These are phyloP conservation scores for Bryconaethiops microstoma DNA, from an alignment of 2,797 vertebrate genomes.

Conservation along the genomic window DNA sequence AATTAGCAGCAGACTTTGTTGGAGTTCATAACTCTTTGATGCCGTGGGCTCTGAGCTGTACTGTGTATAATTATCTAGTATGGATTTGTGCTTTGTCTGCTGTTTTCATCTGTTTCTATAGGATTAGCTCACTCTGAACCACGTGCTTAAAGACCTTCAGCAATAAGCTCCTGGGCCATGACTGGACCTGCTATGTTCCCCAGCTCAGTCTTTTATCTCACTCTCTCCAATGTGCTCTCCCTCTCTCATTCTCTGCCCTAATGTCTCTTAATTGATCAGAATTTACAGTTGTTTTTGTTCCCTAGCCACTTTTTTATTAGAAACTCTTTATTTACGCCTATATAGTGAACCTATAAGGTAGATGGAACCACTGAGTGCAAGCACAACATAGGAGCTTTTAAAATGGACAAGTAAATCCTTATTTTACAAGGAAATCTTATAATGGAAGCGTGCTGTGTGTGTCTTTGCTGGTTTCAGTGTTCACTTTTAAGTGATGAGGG, in stretches of 20 bases:
- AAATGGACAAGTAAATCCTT: too few species aligned
- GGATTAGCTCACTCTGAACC: not conserved
- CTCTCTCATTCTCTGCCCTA: not conserved
- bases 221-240: not conserved
- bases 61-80: constrained; percentile 28
- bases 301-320: not conserved
- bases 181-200: not conserved
- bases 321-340: not conserved
- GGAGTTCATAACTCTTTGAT: constrained; percentile 9
- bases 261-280: not conserved
- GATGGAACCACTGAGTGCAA: too few species aligned
- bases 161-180: not conserved
- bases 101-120: constrained; percentile 15
- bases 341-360: too few species aligned
- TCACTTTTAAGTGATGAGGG: too few species aligned
- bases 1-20: not conserved
- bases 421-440: too few species aligned
- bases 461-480: too few species aligned
- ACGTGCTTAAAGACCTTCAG: not conserved
- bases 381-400: too few species aligned
- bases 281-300: not conserved
- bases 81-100: constrained; percentile 31
- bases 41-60: not conserved
- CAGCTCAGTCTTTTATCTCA: not conserved
- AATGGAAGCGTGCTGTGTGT: too few species aligned